Conservation (phyloP, 2,888 invertebrate genomes). For the Tetragonula carbonaria region DNA sequence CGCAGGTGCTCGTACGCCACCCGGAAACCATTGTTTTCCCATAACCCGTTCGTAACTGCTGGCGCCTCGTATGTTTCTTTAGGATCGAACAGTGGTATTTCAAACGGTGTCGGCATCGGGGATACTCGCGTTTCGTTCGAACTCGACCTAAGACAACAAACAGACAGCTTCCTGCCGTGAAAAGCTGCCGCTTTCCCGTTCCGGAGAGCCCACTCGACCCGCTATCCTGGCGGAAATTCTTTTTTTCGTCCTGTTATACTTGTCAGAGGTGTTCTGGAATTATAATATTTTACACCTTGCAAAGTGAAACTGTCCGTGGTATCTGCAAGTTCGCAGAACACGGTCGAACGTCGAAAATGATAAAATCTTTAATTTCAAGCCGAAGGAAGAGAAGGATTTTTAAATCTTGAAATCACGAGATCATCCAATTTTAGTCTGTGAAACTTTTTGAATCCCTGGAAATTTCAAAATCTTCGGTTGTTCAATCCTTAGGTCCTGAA, state of each 20-base stretch:
- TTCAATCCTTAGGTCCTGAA: too few relatives aligned
- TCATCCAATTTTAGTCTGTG: too few relatives aligned
- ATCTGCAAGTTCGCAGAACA: too few relatives aligned
- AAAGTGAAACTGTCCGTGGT: too few relatives aligned
- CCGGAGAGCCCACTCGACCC: slow-evolving; percentile 15
- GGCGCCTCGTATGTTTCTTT: slow-evolving; percentile 81
- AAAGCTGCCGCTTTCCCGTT: slow-evolving; percentile 40
- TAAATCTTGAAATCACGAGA: too few relatives aligned
- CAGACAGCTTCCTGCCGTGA: slow-evolving; percentile 75
- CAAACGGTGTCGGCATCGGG: slow-evolving; percentile 65
- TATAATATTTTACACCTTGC: too few relatives aligned
- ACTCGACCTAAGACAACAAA: slow-evolving; percentile 80
- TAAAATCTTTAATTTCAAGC: too few relatives aligned
- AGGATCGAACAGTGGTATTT: slow-evolving; percentile 76
- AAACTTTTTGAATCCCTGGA: too few relatives aligned
- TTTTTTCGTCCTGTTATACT: neutral
- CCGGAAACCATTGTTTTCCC: slow-evolving; percentile 77
- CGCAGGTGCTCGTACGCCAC: slow-evolving; percentile 73
- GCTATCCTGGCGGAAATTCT: slow-evolving; percentile 35
- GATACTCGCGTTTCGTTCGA: slow-evolving; percentile 72
- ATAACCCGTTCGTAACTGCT: slow-evolving; percentile 79
- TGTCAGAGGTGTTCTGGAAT: too few relatives aligned
- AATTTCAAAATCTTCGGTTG: too few relatives aligned
- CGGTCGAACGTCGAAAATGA: too few relatives aligned
- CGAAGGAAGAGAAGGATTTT: too few relatives aligned